Percentiles rank a stretch among this genome's conserved stretches.
These are phyloP conservation scores for Aproaerema taeniolella DNA, from an alignment of 2,888 invertebrate species.

Conservation along the genomic window DNA sequence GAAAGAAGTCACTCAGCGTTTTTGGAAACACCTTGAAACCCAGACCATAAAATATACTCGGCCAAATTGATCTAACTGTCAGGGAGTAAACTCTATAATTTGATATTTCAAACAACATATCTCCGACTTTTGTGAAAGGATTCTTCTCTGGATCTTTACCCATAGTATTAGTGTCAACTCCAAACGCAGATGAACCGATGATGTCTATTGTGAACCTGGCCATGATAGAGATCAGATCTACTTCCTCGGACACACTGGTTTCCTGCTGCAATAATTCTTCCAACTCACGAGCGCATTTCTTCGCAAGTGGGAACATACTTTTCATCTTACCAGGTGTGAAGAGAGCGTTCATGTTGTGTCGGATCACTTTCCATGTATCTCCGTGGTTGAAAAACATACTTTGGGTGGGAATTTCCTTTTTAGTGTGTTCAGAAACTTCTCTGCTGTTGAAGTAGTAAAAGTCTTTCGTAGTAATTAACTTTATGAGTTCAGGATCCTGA, in stretches of 20 bases:
- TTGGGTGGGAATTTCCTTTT: constrained; percentile 31
- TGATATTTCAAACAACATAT: constrained; percentile 24
- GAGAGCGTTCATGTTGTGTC: constrained; percentile 45
- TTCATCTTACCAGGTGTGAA: constrained; percentile 53
- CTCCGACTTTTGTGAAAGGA: constrained; percentile 30
- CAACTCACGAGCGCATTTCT: constrained; percentile 32
- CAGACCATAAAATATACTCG: constrained; percentile 31
- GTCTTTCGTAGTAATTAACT: constrained; percentile 35
- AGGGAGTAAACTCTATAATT: constrained; percentile 21
- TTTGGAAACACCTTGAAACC: constrained; percentile 27
- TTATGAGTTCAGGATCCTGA: constrained; percentile 36
- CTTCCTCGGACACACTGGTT: constrained; percentile 10
- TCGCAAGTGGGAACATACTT: constrained; percentile 52
- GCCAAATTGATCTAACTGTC: constrained; percentile 31
- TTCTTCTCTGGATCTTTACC: constrained; percentile 25
- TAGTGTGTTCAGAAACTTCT: constrained; percentile 32
- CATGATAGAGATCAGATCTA: neutral
- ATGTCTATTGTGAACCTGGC: constrained; percentile 4
- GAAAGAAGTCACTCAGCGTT: constrained; percentile 28
- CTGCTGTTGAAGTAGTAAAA: constrained; percentile 42
- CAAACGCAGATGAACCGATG: neutral
- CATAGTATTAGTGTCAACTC: constrained; percentile 26
- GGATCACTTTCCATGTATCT: constrained; percentile 42
- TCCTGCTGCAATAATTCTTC: constrained; percentile 37
- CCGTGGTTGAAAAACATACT: constrained; percentile 41